These are phyloP conservation scores for Cyanoliseus patagonus DNA, from an alignment of 2,113 vertebrate species.

Conservation along the genomic window DNA sequence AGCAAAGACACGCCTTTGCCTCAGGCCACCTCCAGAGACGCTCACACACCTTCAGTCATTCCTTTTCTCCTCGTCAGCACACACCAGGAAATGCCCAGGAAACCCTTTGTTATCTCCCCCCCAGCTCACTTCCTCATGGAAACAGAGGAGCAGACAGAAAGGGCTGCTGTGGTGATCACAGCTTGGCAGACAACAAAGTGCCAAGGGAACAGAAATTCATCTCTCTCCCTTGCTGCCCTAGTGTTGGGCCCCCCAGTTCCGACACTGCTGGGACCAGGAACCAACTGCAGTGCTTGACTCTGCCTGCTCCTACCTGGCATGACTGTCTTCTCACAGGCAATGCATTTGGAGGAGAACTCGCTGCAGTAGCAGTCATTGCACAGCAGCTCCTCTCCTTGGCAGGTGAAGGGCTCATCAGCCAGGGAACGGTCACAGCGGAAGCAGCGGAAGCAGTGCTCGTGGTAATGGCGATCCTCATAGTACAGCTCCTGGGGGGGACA, in stretches of 20 bases:
- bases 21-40: not conserved
- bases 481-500: slow-evolving; percentile 87
- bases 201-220: not conserved
- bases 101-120: slow-evolving; percentile 5
- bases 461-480: slow-evolving; percentile 95
- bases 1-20: slow-evolving; percentile 24
- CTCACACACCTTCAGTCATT: not conserved
- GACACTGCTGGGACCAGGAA: not conserved
- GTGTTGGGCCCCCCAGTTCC: rapidly evolving
- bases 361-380: slow-evolving; percentile 98
- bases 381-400: slow-evolving; percentile 91
- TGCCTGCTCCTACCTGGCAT: slow-evolving; percentile 86
- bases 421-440: slow-evolving; percentile 94
- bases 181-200: not conserved
- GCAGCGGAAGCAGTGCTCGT: slow-evolving; percentile 96
- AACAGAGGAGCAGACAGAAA: not conserved
- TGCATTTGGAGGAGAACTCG: slow-evolving; percentile 95
- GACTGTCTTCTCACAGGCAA: slow-evolving; percentile 94
- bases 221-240: not conserved
- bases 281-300: rapidly evolving
- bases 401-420: slow-evolving; percentile 95
- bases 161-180: not conserved
- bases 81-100: not conserved
- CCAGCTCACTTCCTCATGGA: not conserved
- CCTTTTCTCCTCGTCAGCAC: not conserved